Percentiles rank a stretch among this genome's conserved stretches.
Evolutionary conservation across 2,113 vertebrate genomes (phyloP).

Genomic region (Phyllopteryx taeniolatus): DNA sequence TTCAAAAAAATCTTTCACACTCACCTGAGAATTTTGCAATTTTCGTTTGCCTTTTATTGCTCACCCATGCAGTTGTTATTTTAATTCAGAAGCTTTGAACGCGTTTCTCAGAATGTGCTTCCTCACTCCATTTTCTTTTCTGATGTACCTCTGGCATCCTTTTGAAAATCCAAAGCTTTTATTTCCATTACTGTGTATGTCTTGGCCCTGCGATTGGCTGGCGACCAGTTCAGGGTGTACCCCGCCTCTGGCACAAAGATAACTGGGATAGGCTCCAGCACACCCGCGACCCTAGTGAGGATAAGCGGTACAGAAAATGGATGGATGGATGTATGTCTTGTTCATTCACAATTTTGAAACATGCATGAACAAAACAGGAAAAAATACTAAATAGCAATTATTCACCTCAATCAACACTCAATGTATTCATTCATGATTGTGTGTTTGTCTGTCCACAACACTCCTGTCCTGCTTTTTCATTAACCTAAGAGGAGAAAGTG

Average conservation of each 20-base stretch:
- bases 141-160: not conserved
- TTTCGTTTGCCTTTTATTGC: conserved; percentile 10
- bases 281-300: too few species aligned
- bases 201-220: too few species aligned
- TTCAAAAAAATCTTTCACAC: not conserved
- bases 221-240: too few species aligned
- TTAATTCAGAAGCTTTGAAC: conserved; percentile 17
- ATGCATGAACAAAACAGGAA: not conserved
- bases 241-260: too few species aligned
- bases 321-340: not conserved
- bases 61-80: conserved; percentile 19
- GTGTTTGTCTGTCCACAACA: not conserved
- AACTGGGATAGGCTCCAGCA: too few species aligned
- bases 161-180: conserved; percentile 3
- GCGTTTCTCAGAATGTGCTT: conserved; percentile 6
- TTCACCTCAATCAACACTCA: not conserved
- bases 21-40: conserved; percentile 9
- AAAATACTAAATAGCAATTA: not conserved
- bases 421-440: not conserved
- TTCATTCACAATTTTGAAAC: not conserved
- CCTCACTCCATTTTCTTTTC: conserved; percentile 2
- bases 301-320: too few species aligned
- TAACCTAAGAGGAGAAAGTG: not conserved
- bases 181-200: not conserved
- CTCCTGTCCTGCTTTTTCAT: not conserved